Conservation (phyloP, 2,888 invertebrate genomes). For the Amphimallon solstitiale region DNA sequence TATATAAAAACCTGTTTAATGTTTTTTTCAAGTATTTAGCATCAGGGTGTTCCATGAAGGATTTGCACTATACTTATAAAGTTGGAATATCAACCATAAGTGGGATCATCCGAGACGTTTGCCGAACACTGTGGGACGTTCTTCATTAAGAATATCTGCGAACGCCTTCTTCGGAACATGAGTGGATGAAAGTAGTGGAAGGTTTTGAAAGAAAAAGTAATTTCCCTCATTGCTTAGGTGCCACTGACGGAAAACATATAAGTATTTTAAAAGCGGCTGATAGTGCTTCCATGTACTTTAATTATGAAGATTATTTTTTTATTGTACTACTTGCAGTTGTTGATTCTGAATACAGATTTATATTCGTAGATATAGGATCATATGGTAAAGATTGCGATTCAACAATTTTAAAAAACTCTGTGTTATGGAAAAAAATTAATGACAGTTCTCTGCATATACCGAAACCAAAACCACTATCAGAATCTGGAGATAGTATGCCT, state of each 20-base stretch:
- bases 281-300: slow-evolving; percentile 46
- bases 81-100: neutral
- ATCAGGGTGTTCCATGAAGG: neutral
- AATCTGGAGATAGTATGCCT: neutral
- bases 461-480: neutral
- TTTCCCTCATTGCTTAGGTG: slow-evolving; percentile 47
- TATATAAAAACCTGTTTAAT: neutral
- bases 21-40: neutral
- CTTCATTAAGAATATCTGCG: neutral
- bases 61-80: neutral
- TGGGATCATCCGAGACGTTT: neutral
- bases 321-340: slow-evolving; percentile 38
- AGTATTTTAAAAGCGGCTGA: slow-evolving; percentile 44
- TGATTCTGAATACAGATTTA: neutral
- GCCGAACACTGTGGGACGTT: neutral
- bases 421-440: neutral
- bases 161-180: neutral
- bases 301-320: slow-evolving; percentile 48
- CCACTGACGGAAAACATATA: slow-evolving; percentile 47
- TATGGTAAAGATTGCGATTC: slow-evolving; percentile 4
- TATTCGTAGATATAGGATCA: neutral
- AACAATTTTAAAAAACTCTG: neutral
- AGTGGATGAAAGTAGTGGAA: neutral
- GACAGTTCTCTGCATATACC: neutral
- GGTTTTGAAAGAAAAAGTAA: slow-evolving; percentile 25